Base-by-base conservation (phyloP, 2,888 invertebrate species). In the Xanthia togata region DNA sequence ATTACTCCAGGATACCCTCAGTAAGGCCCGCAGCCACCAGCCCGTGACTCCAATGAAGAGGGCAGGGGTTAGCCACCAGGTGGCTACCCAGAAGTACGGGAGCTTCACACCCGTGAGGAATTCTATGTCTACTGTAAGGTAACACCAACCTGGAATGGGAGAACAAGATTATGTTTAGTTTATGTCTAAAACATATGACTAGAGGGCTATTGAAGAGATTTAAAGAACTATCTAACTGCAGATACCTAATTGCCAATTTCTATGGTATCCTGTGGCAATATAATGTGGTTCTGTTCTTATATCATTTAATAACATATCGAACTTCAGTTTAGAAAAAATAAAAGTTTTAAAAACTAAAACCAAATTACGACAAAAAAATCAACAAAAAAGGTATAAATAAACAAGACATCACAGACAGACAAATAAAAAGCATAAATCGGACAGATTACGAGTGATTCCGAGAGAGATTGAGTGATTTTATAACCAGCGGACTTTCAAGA, bases 11-110 rank as follows among this genome's bases (percentile, higher is more conserved):
- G 92, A 88, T 3, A 85, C 84, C 41, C 92, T 89, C 3, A 96
- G 88, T 20, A 96, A 63, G 2, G 90, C 89, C n/a, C 95, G 87
- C 3, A 96, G 88, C 96, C 96, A 96, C 96, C 96, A 96, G 3
- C 95, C 96, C 0, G 94, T 92, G 23, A 95, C 89, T 1, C 94
- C 95, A 2, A 95, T 75, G 2, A 96, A 87, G 0, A 96, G 82
- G 0, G 94, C 78, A 0, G 96, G 96, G 0, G 93, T 93, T 0
- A 91, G 77, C 93, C 95, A 95, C 95, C 96, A 96, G 0, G 92
- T 92, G 0, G 91, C 91, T 59, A 95, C 88, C 96, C 95, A 96
- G 79, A 93, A 92, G 62, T 91, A 93, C 0, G 96, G 94, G 8
- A 96, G 85, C 78, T 91, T 94, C 6, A 92, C 89, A 2, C 95